Evolutionary conservation across 2,797 vertebrate species (phyloP).

Genomic region (Orestias chungarensis): DNA sequence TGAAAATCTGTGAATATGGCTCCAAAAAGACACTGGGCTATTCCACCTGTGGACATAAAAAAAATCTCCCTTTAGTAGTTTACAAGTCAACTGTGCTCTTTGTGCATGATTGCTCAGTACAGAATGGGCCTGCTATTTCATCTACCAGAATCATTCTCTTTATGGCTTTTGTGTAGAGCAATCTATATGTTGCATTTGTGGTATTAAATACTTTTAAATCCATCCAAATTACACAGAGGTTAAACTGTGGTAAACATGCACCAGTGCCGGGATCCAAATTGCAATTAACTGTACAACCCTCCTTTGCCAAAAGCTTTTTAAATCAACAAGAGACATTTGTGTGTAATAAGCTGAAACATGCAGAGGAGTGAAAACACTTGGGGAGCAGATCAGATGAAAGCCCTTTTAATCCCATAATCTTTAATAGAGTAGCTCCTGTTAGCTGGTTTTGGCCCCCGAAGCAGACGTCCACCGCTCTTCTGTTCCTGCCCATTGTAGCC

Average conservation of each 20-base stretch:
- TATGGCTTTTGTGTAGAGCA: neutral
- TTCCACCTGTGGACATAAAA: no score
- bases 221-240: neutral
- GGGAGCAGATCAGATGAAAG: slow-evolving; percentile 47
- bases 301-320: slow-evolving; percentile 20
- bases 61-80: neutral
- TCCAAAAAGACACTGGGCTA: no score
- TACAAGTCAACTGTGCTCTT: neutral
- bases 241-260: neutral
- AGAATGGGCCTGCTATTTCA: neutral
- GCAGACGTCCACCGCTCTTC: slow-evolving; percentile 31
- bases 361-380: slow-evolving; percentile 37
- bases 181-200: no score
- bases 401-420: slow-evolving; percentile 65
- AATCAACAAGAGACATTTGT: slow-evolving; percentile 26
- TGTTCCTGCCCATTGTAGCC: slow-evolving; percentile 42
- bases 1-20: no score
- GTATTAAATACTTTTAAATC: neutral
- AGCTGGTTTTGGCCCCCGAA: slow-evolving; percentile 41
- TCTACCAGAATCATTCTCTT: neutral
- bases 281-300: slow-evolving; percentile 6
- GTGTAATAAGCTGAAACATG: slow-evolving; percentile 30
- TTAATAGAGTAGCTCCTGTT: slow-evolving; percentile 65
- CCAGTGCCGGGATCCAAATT: slow-evolving; percentile 9
- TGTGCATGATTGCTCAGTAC: neutral